Evolutionary conservation across 2,888 invertebrate genomes (phyloP).

Genomic region (Oithona nana): DNA sequence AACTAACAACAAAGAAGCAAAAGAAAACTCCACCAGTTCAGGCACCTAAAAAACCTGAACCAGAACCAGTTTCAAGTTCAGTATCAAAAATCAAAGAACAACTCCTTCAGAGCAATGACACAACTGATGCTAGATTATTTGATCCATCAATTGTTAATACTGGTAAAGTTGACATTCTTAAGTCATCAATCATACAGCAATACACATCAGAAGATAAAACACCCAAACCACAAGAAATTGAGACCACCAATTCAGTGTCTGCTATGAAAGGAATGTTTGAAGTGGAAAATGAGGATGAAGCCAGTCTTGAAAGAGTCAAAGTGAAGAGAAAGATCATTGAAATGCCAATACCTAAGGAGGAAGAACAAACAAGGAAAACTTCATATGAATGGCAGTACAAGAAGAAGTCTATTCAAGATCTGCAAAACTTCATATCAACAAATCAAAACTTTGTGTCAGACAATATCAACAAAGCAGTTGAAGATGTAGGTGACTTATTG

Average conservation of each 20-base stretch:
- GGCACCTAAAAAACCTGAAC: background rate
- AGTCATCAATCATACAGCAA: background rate
- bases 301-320: background rate
- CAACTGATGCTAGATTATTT: background rate
- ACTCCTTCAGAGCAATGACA: background rate
- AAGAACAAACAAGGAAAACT: background rate
- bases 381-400: conserved; percentile 1
- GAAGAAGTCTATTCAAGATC: conserved; percentile 2
- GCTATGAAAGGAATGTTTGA: background rate
- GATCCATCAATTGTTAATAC: background rate
- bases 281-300: background rate
- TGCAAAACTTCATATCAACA: background rate
- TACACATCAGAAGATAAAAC: background rate
- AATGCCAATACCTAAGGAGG: background rate
- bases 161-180: background rate
- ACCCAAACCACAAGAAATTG: background rate
- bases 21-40: no score
- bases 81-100: background rate
- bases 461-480: background rate
- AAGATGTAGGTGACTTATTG: background rate
- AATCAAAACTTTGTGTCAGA: background rate
- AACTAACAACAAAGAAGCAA: background rate
- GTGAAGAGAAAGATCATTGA: background rate
- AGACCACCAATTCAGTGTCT: background rate
- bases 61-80: background rate